Base-by-base conservation (phyloP, 2,113 vertebrate genomes). In the Forbesichthys agassizii region DNA sequence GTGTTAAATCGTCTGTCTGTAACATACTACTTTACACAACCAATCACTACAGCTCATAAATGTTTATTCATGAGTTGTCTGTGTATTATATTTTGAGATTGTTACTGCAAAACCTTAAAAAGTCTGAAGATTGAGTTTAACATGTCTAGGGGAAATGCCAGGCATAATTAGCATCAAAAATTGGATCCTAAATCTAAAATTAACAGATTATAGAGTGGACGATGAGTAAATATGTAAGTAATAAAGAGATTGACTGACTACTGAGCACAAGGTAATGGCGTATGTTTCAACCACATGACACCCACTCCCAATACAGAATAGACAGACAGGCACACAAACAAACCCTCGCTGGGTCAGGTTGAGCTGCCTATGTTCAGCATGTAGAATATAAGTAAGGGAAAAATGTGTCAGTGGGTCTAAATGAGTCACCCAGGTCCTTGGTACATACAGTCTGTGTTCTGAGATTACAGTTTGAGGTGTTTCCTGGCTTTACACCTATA, bases 211-310 rank as follows among this genome's bases (percentile, higher is more conserved):
- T 13, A 27, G 36, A 71, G 36, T 68, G 48, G 65, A 11, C 47
- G 63, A 70, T 81, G 75, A 82, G 73, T 78, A 65, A 62, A 81
- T 55, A 48, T 20, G 52, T 56, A 84, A 27, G 2, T 3, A 71
- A 55, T 52, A 61, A 8, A 61, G 27, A 72, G 51, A 53, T 47
- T 71, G 52, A 14, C 62, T 54, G 64, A 66, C 5, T 62, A 79
- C 80, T 27, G 27, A 12, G 69, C 68, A 68, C 6, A 69, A 52
- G 33, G 61, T 68, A 72, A 66, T 63, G 62, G 61, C 65, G 64
- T 58, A 64, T 80, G 81, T 87, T 87, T 80, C 84, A 74, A 80
- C 74, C 82, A 76, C 78, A 68, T 57, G 53, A 48, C 51, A 56
- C 48, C 73, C 58, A 33, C 42, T n/a, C 4, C 61, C 49, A 5